phyloP scores from a whole-genome alignment of 2,888 invertebrate species.

The Cylloceria caligata region DNA sequence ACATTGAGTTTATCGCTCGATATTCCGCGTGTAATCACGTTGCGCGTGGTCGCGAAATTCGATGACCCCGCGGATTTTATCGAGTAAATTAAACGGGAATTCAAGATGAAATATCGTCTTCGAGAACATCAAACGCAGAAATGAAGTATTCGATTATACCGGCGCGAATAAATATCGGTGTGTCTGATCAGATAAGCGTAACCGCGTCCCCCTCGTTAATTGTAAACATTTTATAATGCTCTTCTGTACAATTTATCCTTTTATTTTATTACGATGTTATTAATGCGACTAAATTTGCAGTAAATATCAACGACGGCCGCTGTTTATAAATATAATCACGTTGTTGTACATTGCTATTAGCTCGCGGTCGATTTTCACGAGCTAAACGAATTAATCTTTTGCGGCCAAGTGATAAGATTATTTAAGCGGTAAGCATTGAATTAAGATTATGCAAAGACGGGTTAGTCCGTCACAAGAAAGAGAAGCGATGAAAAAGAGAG shows the following conservation, averaged over 20 bases:
- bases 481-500: slow-evolving; percentile 55
- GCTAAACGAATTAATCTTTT: slow-evolving; percentile 23
- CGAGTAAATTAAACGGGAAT: background rate
- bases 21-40: slow-evolving; percentile 57
- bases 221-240: slow-evolving; percentile 80
- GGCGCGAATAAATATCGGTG: slow-evolving; percentile 64
- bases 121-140: background rate
- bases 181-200: slow-evolving; percentile 80
- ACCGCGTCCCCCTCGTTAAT: slow-evolving; percentile 78
- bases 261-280: slow-evolving; percentile 80
- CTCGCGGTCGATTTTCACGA: slow-evolving; percentile 45
- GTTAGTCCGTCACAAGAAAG: slow-evolving; percentile 65
- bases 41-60: slow-evolving; percentile 65
- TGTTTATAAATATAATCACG: slow-evolving; percentile 71
- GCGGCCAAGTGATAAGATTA: slow-evolving; percentile 63
- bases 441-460: slow-evolving; percentile 66
- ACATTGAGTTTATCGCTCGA: slow-evolving; percentile 61
- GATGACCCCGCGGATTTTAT: slow-evolving; percentile 66
- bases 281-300: slow-evolving; percentile 68
- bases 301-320: slow-evolving; percentile 69
- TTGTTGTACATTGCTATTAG: slow-evolving; percentile 74
- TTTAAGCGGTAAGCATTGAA: slow-evolving; percentile 72
- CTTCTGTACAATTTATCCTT: slow-evolving; percentile 84
- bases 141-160: background rate
- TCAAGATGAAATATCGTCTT: background rate